Evolutionary conservation across 2,797 vertebrate genomes (phyloP).

Genomic region (Myotis vivesi): DNA sequence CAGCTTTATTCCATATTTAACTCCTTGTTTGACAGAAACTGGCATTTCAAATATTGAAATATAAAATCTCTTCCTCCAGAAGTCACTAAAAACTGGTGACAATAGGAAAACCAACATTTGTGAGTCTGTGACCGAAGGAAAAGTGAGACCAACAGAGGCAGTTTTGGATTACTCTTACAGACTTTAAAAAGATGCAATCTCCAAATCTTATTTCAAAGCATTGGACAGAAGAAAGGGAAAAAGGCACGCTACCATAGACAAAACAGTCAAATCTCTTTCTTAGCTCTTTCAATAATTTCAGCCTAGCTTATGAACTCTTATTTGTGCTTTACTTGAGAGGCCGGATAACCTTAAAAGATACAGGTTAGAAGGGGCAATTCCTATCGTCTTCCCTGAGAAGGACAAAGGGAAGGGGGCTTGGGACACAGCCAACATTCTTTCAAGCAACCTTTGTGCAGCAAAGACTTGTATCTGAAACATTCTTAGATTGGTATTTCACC

Average conservation of each 20-base stretch:
- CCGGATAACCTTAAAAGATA: neutral
- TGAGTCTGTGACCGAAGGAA: constrained; percentile 45
- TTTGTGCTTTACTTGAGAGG: constrained; percentile 9
- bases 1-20: constrained; percentile 19
- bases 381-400: neutral
- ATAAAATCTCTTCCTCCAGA: constrained; percentile 12
- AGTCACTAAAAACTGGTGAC: constrained; percentile 11
- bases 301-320: constrained; percentile 34
- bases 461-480: neutral
- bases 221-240: neutral
- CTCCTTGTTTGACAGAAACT: constrained; percentile 32
- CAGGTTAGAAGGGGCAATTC: neutral
- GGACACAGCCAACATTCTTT: neutral
- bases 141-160: constrained; percentile 24
- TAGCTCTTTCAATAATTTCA: constrained; percentile 34
- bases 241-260: neutral
- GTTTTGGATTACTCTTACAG: neutral
- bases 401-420: neutral
- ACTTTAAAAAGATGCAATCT: constrained; percentile 29
- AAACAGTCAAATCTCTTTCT: neutral
- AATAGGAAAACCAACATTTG: constrained; percentile 14
- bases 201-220: constrained; percentile 50
- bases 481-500: neutral
- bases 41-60: constrained; percentile 51
- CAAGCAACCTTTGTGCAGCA: neutral